Conservation (phyloP, 2,888 invertebrate species). For the Pollenia angustigena region DNA sequence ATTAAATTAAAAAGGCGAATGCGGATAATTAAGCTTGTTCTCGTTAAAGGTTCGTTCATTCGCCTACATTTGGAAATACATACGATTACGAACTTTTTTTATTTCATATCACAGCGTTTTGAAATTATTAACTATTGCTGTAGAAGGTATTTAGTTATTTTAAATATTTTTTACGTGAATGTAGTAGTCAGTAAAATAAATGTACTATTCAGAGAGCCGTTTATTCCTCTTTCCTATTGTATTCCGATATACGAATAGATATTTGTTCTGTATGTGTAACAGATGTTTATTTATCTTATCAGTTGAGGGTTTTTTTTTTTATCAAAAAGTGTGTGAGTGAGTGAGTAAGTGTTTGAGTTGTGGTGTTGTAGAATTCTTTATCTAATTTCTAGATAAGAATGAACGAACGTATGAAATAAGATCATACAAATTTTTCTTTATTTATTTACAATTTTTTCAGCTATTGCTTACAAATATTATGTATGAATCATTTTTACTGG, state of each 20-base stretch:
- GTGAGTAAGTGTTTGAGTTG: background rate
- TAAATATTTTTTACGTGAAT: too few species aligned
- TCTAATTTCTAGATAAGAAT: slow-evolving; percentile 66
- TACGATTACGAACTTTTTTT: slow-evolving; percentile 22
- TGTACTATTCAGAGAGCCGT: background rate
- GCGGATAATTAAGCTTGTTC: background rate
- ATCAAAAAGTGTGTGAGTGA: slow-evolving; percentile 2
- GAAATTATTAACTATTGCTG: slow-evolving; percentile 37
- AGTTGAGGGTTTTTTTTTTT: slow-evolving; percentile 32
- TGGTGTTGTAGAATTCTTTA: slow-evolving; percentile 55
- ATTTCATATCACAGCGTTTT: slow-evolving; percentile 34
- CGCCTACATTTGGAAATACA: slow-evolving; percentile 31
- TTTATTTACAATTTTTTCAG: slow-evolving; percentile 35
- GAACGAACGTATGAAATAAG: slow-evolving; percentile 29
- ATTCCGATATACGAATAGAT: too few species aligned
- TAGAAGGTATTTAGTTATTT: slow-evolving; percentile 7
- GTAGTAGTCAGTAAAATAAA: too few species aligned
- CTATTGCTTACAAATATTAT: slow-evolving; percentile 36
- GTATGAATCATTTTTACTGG: slow-evolving; percentile 31
- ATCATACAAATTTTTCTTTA: background rate
- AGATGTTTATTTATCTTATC: slow-evolving; percentile 68
- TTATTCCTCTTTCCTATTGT: background rate
- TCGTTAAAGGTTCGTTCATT: slow-evolving; percentile 8
- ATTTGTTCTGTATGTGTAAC: slow-evolving; percentile 4
- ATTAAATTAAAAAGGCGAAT: slow-evolving; percentile 14